phyloP scores from a whole-genome alignment of 2,797 vertebrate genomes.

The Cuculus canorus region DNA sequence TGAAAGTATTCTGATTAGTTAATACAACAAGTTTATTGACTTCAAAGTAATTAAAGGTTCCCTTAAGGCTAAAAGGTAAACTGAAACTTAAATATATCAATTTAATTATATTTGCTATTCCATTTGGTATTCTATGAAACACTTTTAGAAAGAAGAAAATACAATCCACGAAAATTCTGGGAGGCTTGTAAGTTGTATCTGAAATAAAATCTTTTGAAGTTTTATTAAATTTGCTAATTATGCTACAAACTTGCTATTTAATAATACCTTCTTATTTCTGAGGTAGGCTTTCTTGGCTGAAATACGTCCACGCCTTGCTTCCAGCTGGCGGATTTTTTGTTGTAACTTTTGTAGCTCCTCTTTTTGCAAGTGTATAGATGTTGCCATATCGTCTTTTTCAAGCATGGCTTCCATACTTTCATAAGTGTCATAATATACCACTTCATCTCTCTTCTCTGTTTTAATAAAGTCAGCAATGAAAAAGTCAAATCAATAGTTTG shows the following conservation, averaged over 20 bases:
- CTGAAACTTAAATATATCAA: background rate
- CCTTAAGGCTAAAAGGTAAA: background rate
- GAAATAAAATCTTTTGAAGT: background rate
- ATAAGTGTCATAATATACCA: conserved; percentile 95
- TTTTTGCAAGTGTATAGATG: conserved; percentile 80
- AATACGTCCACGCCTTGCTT: conserved; percentile 94
- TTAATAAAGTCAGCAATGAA: conserved; percentile 23
- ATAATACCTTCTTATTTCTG: conserved; percentile 94
- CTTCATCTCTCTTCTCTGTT: conserved; percentile 94
- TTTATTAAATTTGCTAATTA: background rate
- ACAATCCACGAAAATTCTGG: background rate
- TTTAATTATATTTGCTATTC: background rate
- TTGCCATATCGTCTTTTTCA: conserved; percentile 81
- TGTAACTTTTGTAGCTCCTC: conserved; percentile 89
- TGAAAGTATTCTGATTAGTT: background rate
- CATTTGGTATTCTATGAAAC: background rate
- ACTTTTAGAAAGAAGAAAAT: background rate
- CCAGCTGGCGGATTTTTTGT: conserved; percentile 91
- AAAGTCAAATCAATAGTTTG: background rate
- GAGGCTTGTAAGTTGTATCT: background rate
- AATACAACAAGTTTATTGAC: background rate
- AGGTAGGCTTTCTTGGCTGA: conserved; percentile 98
- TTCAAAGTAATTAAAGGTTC: background rate
- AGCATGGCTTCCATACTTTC: conserved; percentile 98
- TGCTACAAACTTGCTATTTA: background rate